Conservation (phyloP, 1,140 invertebrate genomes). For the Drosophila orosa region DNA sequence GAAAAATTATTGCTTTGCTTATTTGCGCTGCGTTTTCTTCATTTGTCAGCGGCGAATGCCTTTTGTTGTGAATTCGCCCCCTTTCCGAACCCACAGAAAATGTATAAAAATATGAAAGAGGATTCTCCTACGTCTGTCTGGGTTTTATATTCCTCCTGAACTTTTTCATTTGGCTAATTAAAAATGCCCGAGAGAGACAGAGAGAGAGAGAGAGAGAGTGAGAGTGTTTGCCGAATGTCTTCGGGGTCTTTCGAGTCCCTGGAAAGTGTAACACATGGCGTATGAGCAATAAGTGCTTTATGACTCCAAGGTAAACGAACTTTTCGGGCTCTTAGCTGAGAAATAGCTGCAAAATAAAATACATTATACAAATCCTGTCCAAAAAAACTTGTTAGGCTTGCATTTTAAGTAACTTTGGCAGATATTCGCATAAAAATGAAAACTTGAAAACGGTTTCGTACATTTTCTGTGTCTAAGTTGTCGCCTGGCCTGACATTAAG, state of each 20-base stretch:
- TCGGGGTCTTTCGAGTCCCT: conserved; percentile 52
- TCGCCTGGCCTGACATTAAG: conserved; percentile 69
- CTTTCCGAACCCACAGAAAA: conserved; percentile 33
- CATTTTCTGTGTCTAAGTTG: conserved; percentile 55
- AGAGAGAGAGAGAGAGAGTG: conserved; percentile 25
- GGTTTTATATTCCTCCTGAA: conserved; percentile 66
- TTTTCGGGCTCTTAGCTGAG: conserved; percentile 33
- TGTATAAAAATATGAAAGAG: conserved; percentile 43
- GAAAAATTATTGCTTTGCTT: conserved; percentile 74
- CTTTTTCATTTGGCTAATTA: conserved; percentile 83
- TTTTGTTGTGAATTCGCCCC: conserved; percentile 27
- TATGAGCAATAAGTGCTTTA: conserved; percentile 74
- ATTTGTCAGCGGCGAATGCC: conserved; percentile 57
- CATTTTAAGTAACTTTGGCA: conserved; percentile 46
- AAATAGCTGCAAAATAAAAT: conserved; percentile 17
- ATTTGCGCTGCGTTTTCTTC: conserved; percentile 71
- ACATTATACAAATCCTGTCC: conserved; percentile 16
- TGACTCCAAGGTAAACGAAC: conserved; percentile 64
- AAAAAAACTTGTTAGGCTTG: conserved; percentile 41
- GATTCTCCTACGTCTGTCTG: conserved; percentile 27
- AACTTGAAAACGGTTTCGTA: conserved; percentile 48
- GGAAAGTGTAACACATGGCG: conserved; percentile 71
- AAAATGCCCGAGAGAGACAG: conserved; percentile 58
- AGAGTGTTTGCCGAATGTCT: conserved; percentile 59
- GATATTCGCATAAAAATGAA: conserved; percentile 47